Evolutionary conservation across 2,797 vertebrate genomes (phyloP).

Genomic region (Siniperca obscura): DNA sequence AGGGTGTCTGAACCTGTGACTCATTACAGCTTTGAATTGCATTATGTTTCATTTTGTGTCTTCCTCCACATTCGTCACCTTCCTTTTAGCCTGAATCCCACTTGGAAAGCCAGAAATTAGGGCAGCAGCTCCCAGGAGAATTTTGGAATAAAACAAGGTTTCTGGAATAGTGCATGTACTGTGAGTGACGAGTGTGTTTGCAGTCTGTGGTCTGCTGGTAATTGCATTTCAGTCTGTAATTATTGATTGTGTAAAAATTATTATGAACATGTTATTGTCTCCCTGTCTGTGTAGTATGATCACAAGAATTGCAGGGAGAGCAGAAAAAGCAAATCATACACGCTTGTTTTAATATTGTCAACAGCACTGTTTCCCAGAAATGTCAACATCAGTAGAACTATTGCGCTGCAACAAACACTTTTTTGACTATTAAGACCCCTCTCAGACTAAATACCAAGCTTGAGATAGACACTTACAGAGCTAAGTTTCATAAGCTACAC

Average conservation of each 20-base stretch:
- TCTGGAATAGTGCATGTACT: conserved; percentile 64
- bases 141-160: conserved; percentile 76
- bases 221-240: conserved; percentile 67
- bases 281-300: conserved; percentile 37
- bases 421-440: conserved; percentile 30
- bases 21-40: conserved; percentile 65
- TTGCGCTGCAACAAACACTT: conserved; percentile 28
- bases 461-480: not conserved
- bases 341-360: conserved; percentile 29
- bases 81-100: conserved; percentile 78
- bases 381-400: conserved; percentile 32
- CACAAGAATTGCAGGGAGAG: conserved; percentile 13
- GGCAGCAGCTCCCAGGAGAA: conserved; percentile 72
- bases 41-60: conserved; percentile 70
- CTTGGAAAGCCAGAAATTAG: conserved; percentile 78
- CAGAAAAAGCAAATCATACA: conserved; percentile 13
- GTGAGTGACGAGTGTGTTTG: conserved; percentile 63
- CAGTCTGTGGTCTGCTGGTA: conserved; percentile 58
- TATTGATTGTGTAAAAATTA: conserved; percentile 50
- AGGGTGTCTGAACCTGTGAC: conserved; percentile 61
- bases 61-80: conserved; percentile 75
- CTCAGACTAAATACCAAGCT: conserved; percentile 25
- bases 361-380: conserved; percentile 17
- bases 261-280: conserved; percentile 53
- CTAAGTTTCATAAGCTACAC: not conserved